phyloP scores from a whole-genome alignment of 1,140 invertebrate species.

The Trigoniulus corallinus region DNA sequence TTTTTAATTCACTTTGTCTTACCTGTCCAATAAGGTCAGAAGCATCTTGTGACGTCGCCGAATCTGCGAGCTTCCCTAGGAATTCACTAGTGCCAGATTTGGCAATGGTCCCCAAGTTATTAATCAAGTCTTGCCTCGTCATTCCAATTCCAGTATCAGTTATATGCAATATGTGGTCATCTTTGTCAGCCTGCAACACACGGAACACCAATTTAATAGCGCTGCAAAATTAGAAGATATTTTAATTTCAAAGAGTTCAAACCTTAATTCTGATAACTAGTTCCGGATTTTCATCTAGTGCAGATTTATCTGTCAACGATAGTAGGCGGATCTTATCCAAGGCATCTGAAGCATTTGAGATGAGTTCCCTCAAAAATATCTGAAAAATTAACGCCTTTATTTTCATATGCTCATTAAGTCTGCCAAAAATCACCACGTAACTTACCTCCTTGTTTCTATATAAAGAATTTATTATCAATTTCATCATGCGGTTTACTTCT shows the following conservation, averaged over 20 bases:
- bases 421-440: neutral
- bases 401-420: neutral
- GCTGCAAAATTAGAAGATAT: neutral
- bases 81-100: constrained; percentile 99
- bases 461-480: constrained; percentile 95
- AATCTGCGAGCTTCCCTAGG: constrained; percentile 68
- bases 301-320: constrained; percentile 68
- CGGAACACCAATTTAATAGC: constrained; percentile 2
- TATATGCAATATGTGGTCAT: constrained; percentile 83
- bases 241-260: constrained; percentile 9
- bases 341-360: constrained; percentile 92
- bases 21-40: constrained; percentile 65
- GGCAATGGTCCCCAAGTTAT: constrained; percentile 96
- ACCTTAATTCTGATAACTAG: constrained; percentile 80
- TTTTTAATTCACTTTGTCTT: constrained; percentile 11
- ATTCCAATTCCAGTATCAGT: constrained; percentile 96
- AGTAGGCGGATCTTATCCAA: constrained; percentile 87
- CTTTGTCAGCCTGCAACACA: constrained; percentile 71
- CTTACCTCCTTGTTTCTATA: constrained; percentile 91
- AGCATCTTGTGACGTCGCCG: constrained; percentile 38
- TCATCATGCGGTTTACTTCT: constrained; percentile 99
- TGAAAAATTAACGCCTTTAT: constrained; percentile 27
- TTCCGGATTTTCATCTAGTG: constrained; percentile 61
- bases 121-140: constrained; percentile 87
- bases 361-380: constrained; percentile 93